These are phyloP conservation scores for Scleropages formosus DNA, from an alignment of 2,797 vertebrate species.

Conservation along the genomic window DNA sequence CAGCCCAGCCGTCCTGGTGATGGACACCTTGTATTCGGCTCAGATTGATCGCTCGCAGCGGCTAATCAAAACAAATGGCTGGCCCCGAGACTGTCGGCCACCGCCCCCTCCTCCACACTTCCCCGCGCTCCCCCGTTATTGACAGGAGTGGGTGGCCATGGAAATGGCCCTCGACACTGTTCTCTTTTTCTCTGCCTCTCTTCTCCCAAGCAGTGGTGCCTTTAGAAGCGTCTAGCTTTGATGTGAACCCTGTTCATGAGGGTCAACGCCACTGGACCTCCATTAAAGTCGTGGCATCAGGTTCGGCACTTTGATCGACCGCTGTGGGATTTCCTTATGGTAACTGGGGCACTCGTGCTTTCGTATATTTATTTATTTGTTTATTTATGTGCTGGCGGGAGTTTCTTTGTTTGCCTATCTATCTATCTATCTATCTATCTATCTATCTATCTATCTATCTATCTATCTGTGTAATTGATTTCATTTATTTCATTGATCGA, in stretches of 20 bases:
- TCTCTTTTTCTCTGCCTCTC: conserved; percentile 11
- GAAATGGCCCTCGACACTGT: conserved; percentile 23
- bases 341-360: not conserved
- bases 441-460: no score
- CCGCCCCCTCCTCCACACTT: not conserved
- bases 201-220: conserved; percentile 29
- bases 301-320: not conserved
- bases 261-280: conserved; percentile 9
- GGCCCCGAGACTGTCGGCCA: not conserved
- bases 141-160: conserved; percentile 28
- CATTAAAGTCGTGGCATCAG: no score
- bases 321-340: not conserved
- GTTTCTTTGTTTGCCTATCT: no score
- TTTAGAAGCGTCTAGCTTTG: conserved; percentile 37
- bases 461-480: no score
- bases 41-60: conserved; percentile 35
- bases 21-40: conserved; percentile 41
- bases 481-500: no score
- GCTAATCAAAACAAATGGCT: conserved; percentile 31
- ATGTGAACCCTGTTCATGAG: conserved; percentile 33
- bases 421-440: no score
- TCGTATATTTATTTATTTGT: no score
- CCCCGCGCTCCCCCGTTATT: conserved; percentile 15
- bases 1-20: conserved; percentile 28
- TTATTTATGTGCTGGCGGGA: no score